A percentile compares a stretch with the other conserved stretches of the same genome.
Conservation (phyloP, 2,113 vertebrate species). For the Rhinoderma darwinii region DNA sequence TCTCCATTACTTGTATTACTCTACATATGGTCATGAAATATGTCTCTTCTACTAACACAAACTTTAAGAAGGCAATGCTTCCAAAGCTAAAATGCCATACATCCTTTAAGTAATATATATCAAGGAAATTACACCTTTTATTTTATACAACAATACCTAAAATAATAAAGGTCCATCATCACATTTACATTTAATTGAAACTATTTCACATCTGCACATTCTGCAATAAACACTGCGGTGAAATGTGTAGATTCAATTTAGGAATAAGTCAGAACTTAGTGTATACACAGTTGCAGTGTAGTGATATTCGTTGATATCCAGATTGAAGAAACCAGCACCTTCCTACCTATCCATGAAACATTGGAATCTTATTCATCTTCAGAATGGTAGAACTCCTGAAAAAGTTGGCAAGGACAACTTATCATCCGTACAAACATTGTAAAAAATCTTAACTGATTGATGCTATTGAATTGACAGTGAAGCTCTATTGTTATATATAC, state of each 20-base stretch:
- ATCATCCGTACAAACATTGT: background rate
- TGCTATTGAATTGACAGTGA: background rate
- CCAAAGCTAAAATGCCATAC: background rate
- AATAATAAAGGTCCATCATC: conserved; percentile 20
- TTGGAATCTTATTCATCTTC: background rate
- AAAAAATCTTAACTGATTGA: background rate
- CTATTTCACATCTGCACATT: background rate
- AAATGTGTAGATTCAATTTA: background rate
- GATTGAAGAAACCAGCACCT: background rate
- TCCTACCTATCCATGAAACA: background rate
- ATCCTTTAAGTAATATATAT: background rate
- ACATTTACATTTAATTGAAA: background rate
- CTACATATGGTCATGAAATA: conserved; percentile 17
- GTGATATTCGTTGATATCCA: background rate
- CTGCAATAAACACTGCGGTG: background rate
- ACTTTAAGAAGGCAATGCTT: conserved; percentile 3
- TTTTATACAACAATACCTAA: background rate
- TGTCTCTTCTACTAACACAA: background rate
- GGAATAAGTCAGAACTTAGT: background rate
- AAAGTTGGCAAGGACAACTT: no score
- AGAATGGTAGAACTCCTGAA: no score
- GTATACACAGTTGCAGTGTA: background rate
- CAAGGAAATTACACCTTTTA: background rate
- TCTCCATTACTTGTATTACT: background rate
- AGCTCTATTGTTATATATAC: background rate